Evolutionary conservation across 1,140 invertebrate genomes (phyloP).

Genomic region (Philaenus spumarius): DNA sequence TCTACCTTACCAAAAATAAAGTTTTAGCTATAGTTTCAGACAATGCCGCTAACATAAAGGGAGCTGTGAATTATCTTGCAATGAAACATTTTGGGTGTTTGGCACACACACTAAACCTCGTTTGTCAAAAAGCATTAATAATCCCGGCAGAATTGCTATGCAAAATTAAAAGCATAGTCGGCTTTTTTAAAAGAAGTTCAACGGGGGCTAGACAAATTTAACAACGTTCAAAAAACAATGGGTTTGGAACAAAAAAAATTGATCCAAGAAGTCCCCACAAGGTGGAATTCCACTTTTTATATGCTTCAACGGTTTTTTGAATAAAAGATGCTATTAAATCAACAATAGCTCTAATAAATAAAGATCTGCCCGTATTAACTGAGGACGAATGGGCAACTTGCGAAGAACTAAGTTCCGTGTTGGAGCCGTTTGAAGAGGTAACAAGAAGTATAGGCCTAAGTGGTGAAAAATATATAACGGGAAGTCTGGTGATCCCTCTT

Average conservation of each 20-base stretch:
- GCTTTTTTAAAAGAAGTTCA: background rate
- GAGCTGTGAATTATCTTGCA: background rate
- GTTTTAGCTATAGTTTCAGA: background rate
- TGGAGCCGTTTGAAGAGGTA: slow-evolving; percentile 15
- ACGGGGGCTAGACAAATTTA: background rate
- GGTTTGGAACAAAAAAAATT: slow-evolving; percentile 1
- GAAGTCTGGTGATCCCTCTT: background rate
- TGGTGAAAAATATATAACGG: slow-evolving; percentile 7
- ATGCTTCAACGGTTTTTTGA: slow-evolving; percentile 8
- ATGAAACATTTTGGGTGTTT: background rate
- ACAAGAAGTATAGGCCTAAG: slow-evolving; percentile 12
- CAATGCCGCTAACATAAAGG: background rate
- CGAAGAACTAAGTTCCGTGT: slow-evolving; percentile 2
- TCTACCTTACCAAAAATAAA: too few relatives aligned
- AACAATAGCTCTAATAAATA: slow-evolving; percentile 7
- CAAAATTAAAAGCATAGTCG: background rate
- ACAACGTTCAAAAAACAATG: background rate
- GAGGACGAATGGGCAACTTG: slow-evolving; percentile 12
- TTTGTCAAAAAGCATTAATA: background rate
- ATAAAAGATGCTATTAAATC: slow-evolving; percentile 11
- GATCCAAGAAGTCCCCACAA: slow-evolving; percentile 21
- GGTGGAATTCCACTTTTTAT: slow-evolving; percentile 22
- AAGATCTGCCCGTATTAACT: background rate
- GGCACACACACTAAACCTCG: background rate
- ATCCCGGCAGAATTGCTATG: background rate